Evolutionary conservation across 2,888 invertebrate genomes (phyloP), one percentile per base, ranked within the genome.

Genomic region (Tetramorium bicarinatum): DNA sequence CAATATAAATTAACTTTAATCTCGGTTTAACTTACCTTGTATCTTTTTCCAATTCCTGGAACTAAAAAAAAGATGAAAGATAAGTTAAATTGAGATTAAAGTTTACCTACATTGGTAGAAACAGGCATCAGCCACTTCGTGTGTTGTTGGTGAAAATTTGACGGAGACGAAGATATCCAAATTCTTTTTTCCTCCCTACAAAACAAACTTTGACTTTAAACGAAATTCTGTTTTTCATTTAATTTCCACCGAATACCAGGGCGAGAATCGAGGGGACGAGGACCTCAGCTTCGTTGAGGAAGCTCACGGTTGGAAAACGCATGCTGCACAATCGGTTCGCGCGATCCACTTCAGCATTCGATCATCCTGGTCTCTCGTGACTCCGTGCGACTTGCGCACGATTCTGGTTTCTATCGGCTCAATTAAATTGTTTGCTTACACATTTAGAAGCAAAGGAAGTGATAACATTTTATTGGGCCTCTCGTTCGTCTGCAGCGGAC

Each of bases 391-490:
- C 47, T 47, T 34, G 34, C 59, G 29, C 29, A 34, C 13, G 52
- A 54, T 52, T 77, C 25, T n/a, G 38, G 59, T 71, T 79, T 71
- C 38, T 71, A 80, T 80, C 79, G 47, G 59, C 79, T 80, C 79
- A 80, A 71, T 71, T 80, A 80, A 71, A 80, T 80, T 80, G 59
- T 80, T 80, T 80, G 59, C 79, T 71, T 80, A 80, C 38, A 80
- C 21, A 80, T 80, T 49, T 71, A 80, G 59, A 59, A 56, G 47
- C 59, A 80, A 80, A 80, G 38, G 71, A 79, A 79, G 71, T 54
- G 41, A 67, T 80, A 71, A 71, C 59, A 47, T 71, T 80, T 80
- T 80, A 80, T 69, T 71, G 59, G 38, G 34, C 13, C 18, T 38
- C 8, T 71, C n/a, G 56, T 77, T 67, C 56, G 18, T 34, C 29